phyloP scores from a whole-genome alignment of 2,888 invertebrate genomes.

The Chydorus sphaericus region DNA sequence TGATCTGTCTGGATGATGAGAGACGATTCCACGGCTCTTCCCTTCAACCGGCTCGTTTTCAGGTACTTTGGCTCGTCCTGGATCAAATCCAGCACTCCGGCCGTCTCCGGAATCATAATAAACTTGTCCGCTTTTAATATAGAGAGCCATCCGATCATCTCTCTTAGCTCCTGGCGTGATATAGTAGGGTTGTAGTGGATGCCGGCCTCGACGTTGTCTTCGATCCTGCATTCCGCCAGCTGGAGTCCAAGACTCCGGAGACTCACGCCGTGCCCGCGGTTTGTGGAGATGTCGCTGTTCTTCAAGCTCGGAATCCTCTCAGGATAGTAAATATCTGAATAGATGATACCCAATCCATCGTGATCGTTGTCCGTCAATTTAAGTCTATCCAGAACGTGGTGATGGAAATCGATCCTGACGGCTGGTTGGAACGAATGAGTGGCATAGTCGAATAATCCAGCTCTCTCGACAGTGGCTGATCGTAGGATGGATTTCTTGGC shows the following conservation, averaged over 20 bases:
- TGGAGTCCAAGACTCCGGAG: slow-evolving; percentile 74
- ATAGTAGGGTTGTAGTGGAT: slow-evolving; percentile 83
- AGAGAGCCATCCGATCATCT: slow-evolving; percentile 83
- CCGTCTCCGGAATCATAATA: slow-evolving; percentile 49
- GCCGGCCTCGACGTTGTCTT: slow-evolving; percentile 72
- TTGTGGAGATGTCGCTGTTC: slow-evolving; percentile 69
- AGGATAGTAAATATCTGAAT: slow-evolving; percentile 81
- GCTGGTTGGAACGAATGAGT: slow-evolving; percentile 77
- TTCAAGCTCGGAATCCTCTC: slow-evolving; percentile 65
- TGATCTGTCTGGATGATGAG: slow-evolving; percentile 34
- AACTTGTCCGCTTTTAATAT: slow-evolving; percentile 55
- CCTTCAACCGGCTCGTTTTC: slow-evolving; percentile 49
- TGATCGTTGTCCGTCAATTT: slow-evolving; percentile 71
- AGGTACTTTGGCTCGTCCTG: slow-evolving; percentile 65
- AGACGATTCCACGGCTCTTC: slow-evolving; percentile 33
- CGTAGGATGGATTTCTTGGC: slow-evolving; percentile 76
- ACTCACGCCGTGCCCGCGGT: slow-evolving; percentile 75
- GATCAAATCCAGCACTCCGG: slow-evolving; percentile 43
- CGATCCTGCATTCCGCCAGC: slow-evolving; percentile 59
- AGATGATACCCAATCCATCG: slow-evolving; percentile 84
- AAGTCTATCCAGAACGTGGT: slow-evolving; percentile 32
- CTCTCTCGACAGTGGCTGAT: slow-evolving; percentile 74
- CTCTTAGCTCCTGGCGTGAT: slow-evolving; percentile 66
- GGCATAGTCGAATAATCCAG: slow-evolving; percentile 84
- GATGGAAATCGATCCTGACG: slow-evolving; percentile 53